Evolutionary conservation across 1,140 invertebrate species (phyloP).

Genomic region (Nebria ingens): DNA sequence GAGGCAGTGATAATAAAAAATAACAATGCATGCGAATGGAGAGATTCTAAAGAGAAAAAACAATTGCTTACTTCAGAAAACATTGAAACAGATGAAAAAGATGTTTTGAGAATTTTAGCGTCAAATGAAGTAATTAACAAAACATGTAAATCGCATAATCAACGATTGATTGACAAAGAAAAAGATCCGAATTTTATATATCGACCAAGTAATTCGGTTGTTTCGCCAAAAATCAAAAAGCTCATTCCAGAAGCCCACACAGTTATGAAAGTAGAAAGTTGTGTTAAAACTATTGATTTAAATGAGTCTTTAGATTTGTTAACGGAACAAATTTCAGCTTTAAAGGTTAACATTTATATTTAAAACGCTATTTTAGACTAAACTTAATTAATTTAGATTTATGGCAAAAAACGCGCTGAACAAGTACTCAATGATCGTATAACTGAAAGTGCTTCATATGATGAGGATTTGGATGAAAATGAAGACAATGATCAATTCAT

Average conservation of each 20-base stretch:
- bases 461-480: no score
- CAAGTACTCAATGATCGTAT: no score
- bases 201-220: background rate
- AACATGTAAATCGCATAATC: background rate
- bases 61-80: background rate
- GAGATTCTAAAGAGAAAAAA: background rate
- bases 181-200: slow-evolving; percentile 1
- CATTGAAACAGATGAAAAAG: background rate
- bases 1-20: background rate
- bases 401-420: no score
- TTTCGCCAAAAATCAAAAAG: background rate
- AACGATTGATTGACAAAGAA: background rate
- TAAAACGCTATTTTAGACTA: no score
- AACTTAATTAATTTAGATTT: no score
- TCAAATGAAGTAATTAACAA: background rate
- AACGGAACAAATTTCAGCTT: slow-evolving; percentile 1
- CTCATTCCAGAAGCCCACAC: background rate
- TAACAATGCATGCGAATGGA: background rate
- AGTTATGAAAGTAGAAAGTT: background rate
- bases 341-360: background rate
- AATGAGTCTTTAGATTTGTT: background rate
- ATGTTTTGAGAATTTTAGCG: background rate
- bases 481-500: no score
- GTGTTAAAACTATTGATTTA: background rate
- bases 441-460: no score